Base-by-base conservation (phyloP, 2,888 invertebrate species). In the Phlogophora meticulosa region DNA sequence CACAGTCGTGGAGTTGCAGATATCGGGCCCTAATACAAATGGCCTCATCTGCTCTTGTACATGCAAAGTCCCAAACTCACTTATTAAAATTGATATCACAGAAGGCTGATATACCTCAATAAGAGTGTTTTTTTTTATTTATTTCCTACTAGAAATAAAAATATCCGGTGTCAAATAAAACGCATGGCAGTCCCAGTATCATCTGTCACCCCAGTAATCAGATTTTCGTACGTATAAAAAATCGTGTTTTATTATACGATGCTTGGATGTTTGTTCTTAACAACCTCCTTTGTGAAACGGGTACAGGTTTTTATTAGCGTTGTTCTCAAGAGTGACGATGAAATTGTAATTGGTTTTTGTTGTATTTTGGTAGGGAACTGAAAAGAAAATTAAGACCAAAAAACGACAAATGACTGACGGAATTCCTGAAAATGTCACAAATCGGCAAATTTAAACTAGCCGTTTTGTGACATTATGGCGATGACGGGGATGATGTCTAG, bases 111-210 rank as follows among this genome's bases (percentile, higher is more conserved):
- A 1, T 15, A 43, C 11, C 5, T 15, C 65, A 10, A 20, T n/a
- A 32, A 32, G n/a, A 2, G 22, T 13, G 13, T 11, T 20, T 40
- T 34, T 46, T 34, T 22, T 32, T n/a, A n/a, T 61, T 28, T 45
- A 17, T 28, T 38, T 61, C 45, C 11, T 1, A 15, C 24, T 51
- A 28, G 20, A 24, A 28, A 34, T 42, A 55, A 36, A 20, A 20
- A 64, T 53, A 70, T 72, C 67, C 28, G 9, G 40, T 58, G 51
- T 57, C 71, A 73, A 71, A 71, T 58, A 66, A 66, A 73, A 57
- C 34, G 66, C 56, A 40, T 58, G n/a, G 40, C 58, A 51, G 20
- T 58, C 13, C 45, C 58, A 51, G 20, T 62, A 42, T 58, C 49
- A 22, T 28, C 36, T 74, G 74, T 46, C 74, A 52, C 28, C 22